Percentiles rank a stretch among this genome's conserved stretches.
Conservation (phyloP, 2,888 invertebrate genomes). For the Pyralis farinalis region DNA sequence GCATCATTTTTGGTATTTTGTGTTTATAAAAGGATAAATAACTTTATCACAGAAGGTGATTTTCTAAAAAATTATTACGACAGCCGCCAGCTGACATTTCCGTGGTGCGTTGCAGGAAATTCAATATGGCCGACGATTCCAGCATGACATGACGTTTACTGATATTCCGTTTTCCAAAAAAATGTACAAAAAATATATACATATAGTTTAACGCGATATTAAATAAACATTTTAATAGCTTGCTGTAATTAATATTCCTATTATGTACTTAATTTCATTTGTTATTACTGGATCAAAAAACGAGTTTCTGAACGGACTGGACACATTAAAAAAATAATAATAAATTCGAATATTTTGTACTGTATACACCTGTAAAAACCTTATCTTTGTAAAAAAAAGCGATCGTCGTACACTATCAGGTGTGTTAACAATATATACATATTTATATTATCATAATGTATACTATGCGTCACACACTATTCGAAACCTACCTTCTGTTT, state of each 20-base stretch:
- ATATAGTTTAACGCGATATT: no score
- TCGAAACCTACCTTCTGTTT: constrained; percentile 90
- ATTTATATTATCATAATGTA: no score
- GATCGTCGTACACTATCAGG: no score
- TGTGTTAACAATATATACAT: no score
- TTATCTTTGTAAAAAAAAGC: no score
- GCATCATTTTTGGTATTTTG: constrained; percentile 32
- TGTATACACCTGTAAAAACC: not conserved
- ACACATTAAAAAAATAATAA: constrained; percentile 24
- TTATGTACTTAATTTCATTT: no score
- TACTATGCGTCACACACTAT: no score
- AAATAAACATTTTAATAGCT: no score
- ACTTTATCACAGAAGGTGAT: constrained; percentile 53
- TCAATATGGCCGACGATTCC: constrained; percentile 77
- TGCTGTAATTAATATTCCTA: no score
- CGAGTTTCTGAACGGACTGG: constrained; percentile 21
- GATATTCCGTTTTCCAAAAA: no score
- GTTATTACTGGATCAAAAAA: no score
- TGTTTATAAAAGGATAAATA: constrained; percentile 35
- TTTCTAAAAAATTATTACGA: constrained; percentile 63
- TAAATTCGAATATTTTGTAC: not conserved
- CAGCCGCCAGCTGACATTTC: constrained; percentile 79
- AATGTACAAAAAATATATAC: no score
- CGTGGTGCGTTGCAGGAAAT: constrained; percentile 77
- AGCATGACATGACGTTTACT: constrained; percentile 73